Evolutionary conservation across 2,888 invertebrate species (phyloP).

Genomic region (Chorisops tibialis): DNA sequence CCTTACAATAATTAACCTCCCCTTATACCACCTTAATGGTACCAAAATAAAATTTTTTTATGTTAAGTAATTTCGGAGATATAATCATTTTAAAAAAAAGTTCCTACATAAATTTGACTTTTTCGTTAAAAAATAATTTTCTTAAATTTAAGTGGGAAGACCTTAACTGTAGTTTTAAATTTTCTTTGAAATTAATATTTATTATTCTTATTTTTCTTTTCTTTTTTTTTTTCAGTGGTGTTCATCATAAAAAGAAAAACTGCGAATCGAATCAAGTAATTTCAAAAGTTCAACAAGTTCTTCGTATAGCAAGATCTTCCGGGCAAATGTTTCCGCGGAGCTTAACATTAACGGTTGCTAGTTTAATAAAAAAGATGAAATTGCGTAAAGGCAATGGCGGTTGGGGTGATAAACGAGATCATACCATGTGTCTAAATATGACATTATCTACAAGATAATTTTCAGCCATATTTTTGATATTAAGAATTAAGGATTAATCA

Average conservation of each 20-base stretch:
- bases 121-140: no score
- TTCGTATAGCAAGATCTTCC: conserved; percentile 64
- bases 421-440: conserved; percentile 75
- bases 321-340: conserved; percentile 68
- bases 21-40: no score
- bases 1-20: no score
- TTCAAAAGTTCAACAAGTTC: conserved; percentile 76
- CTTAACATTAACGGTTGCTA: conserved; percentile 63
- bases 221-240: conserved; percentile 68
- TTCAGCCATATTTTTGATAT: background rate
- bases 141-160: no score
- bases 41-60: no score
- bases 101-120: no score
- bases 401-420: conserved; percentile 91
- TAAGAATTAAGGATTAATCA: no score
- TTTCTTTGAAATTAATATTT: conserved; percentile 1
- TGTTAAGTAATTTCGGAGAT: no score
- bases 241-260: conserved; percentile 91
- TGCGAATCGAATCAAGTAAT: conserved; percentile 83
- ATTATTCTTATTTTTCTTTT: conserved; percentile 21
- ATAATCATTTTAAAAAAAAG: no score
- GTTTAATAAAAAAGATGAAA: conserved; percentile 69
- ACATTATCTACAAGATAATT: conserved; percentile 51
- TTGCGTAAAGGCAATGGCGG: conserved; percentile 91
- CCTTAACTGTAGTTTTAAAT: background rate